Evolutionary conservation across 1,140 invertebrate species (phyloP).

Genomic region (Drosophila grimshawi): DNA sequence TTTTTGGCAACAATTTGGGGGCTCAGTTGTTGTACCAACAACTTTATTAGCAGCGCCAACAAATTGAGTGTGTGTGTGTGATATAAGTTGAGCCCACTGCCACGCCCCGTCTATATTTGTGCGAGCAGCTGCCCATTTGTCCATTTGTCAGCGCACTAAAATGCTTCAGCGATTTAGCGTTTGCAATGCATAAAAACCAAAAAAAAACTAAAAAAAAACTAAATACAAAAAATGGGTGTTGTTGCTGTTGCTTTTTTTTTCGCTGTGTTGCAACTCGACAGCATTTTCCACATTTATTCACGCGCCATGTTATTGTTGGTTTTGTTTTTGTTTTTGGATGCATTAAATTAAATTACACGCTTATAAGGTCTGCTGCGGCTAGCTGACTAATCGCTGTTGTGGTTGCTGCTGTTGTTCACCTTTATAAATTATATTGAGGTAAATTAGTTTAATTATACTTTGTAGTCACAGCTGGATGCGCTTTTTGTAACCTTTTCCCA

Average conservation of each 20-base stretch:
- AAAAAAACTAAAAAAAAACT: not conserved
- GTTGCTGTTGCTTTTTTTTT: conserved; percentile 4
- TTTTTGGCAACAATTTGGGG: conserved; percentile 37
- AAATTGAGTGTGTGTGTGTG: conserved; percentile 37
- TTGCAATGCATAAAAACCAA: conserved; percentile 41
- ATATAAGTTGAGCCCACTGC: conserved; percentile 38
- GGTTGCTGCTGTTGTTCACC: conserved; percentile 24
- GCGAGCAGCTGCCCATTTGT: conserved; percentile 23
- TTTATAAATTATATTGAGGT: conserved; percentile 40
- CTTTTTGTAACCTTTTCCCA: conserved; percentile 14
- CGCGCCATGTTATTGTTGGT: conserved; percentile 30
- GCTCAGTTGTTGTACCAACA: conserved; percentile 22
- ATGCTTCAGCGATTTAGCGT: conserved; percentile 43
- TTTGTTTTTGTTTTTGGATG: conserved; percentile 34
- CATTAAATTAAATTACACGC: conserved; percentile 60
- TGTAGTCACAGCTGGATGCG: not conserved
- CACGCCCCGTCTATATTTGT: conserved; percentile 35
- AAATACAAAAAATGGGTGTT: not conserved
- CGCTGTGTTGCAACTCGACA: conserved; percentile 43
- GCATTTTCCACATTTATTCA: conserved; percentile 57
- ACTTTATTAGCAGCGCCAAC: conserved; percentile 48
- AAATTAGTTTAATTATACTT: conserved; percentile 54
- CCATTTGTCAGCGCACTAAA: conserved; percentile 6
- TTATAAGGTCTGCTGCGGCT: conserved; percentile 43
- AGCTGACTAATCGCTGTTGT: conserved; percentile 39